Conservation (phyloP, 2,888 invertebrate genomes). For the Drosophila testacea region DNA sequence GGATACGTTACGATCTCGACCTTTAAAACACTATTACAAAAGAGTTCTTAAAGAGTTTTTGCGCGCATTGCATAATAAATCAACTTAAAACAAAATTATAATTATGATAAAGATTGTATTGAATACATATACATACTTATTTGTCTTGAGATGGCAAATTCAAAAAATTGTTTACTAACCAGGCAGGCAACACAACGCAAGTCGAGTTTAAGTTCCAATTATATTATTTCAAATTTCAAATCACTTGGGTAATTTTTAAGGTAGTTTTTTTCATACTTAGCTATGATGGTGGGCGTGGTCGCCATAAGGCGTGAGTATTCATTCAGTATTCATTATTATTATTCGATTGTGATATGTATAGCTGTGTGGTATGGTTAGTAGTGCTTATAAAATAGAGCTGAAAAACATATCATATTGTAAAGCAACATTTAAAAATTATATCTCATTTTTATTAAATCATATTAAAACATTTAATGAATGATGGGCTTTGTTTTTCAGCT, state of each 20-base stretch:
- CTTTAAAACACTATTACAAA: constrained; percentile 49
- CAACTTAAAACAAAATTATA: constrained; percentile 49
- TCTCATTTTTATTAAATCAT: too few relatives aligned
- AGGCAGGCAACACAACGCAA: constrained; percentile 44
- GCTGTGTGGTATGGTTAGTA: constrained; percentile 48
- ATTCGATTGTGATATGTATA: constrained; percentile 10
- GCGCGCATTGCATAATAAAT: constrained; percentile 10
- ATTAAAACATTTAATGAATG: neutral
- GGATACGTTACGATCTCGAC: constrained; percentile 47
- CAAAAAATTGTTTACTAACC: constrained; percentile 67
- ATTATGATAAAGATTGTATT: constrained; percentile 37
- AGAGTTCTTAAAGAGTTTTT: constrained; percentile 32
- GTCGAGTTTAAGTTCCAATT: constrained; percentile 73
- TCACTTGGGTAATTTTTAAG: constrained; percentile 9
- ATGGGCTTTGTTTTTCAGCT: constrained; percentile 28
- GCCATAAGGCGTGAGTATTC: constrained; percentile 34
- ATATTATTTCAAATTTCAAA: constrained; percentile 30
- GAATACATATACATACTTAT: constrained; percentile 31
- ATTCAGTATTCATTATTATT: neutral
- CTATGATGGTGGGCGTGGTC: constrained; percentile 54
- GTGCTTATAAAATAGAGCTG: constrained; percentile 46
- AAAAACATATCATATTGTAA: constrained; percentile 8
- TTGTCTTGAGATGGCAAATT: constrained; percentile 40
- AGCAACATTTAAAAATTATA: too few relatives aligned
- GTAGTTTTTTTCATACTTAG: constrained; percentile 47